A percentile compares a stretch with the other conserved stretches of the same genome.
Evolutionary conservation across 30 jellyfish, hydroid and myxozoan genomes (phyloP).

Genomic region (Rhopilema esculentum): DNA sequence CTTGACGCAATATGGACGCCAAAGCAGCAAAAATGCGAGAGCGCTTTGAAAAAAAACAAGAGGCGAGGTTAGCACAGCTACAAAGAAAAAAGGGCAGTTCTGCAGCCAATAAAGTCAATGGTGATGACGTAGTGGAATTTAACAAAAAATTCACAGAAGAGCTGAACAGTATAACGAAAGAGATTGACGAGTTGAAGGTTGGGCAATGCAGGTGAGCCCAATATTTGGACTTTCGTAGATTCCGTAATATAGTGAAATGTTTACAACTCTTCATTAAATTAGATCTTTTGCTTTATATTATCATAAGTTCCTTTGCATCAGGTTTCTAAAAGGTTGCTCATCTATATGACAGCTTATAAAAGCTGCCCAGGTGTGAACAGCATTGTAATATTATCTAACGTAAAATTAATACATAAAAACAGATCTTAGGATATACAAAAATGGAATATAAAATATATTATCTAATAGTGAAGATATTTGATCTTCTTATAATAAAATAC

Average conservation of each 20-base stretch:
- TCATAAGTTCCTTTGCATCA: no score
- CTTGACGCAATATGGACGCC: constrained; percentile 61
- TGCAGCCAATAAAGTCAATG: constrained; percentile 12
- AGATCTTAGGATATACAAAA: no score
- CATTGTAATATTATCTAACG: no score
- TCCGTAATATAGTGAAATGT: neutral
- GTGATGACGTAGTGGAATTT: constrained; percentile 40
- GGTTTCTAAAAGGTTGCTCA: no score
- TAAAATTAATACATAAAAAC: no score
- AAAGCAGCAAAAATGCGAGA: constrained; percentile 27
- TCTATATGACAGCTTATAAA: no score
- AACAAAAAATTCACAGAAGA: constrained; percentile 19
- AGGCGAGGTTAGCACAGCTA: constrained; percentile 50
- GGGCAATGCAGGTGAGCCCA: constrained; percentile 47
- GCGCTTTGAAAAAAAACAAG: constrained; percentile 49
- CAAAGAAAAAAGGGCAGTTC: constrained; percentile 45
- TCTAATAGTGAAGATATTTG: no score
- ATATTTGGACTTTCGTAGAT: neutral
- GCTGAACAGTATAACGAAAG: neutral
- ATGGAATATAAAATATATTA: no score
- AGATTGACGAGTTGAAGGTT: constrained; percentile 5
- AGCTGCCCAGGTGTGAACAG: no score
- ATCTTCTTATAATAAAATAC: no score
- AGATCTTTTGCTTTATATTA: no score
- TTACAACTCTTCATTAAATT: no score